These are phyloP conservation scores for Pangasianodon gigas DNA, from an alignment of 2,113 vertebrate genomes.

Conservation along the genomic window DNA sequence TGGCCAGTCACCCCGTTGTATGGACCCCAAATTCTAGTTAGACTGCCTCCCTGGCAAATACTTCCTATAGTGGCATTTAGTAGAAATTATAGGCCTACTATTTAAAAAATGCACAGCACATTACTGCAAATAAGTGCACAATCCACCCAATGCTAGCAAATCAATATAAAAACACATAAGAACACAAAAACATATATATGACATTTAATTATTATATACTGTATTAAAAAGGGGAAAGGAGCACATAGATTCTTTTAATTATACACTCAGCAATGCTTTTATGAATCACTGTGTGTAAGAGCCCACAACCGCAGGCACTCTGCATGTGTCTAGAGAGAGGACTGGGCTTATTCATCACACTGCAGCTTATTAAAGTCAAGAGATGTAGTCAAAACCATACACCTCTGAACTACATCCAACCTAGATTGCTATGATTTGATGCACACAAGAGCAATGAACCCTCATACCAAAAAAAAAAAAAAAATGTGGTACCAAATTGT, in stretches of 20 bases:
- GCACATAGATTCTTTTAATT: neutral
- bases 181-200: neutral
- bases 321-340: neutral
- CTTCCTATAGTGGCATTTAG: neutral
- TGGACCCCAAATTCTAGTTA: neutral
- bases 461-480: neutral
- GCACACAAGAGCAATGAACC: neutral
- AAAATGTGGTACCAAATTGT: neutral
- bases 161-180: neutral
- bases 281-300: neutral
- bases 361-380: neutral
- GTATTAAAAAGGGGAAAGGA: neutral
- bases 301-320: neutral
- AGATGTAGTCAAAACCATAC: neutral
- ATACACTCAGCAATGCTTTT: neutral
- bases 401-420: neutral
- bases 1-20: neutral
- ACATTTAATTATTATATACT: neutral
- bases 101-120: neutral
- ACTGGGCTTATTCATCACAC: neutral
- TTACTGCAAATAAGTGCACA: neutral
- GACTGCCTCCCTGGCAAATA: neutral
- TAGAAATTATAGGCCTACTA: neutral
- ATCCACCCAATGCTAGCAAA: neutral
- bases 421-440: neutral